These are phyloP conservation scores for Propithecus coquereli DNA, from an alignment of 2,113 vertebrate species.

Conservation along the genomic window DNA sequence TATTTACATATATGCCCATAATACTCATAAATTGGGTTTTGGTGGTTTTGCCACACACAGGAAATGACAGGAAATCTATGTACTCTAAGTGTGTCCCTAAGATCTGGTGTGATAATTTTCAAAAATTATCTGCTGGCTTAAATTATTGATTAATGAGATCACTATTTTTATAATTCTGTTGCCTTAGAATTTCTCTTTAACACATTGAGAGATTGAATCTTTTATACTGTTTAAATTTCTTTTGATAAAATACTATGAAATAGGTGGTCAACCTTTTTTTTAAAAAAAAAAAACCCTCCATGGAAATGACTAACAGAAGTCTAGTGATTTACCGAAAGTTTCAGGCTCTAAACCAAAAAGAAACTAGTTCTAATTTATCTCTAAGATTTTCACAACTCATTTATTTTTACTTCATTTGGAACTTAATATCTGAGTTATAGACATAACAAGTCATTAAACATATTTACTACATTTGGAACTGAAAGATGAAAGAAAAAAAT, in stretches of 20 bases:
- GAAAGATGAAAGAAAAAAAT: background rate
- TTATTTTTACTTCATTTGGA: background rate
- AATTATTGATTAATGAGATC: background rate
- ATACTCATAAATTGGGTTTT: background rate
- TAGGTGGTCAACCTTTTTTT: background rate
- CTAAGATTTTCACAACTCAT: background rate
- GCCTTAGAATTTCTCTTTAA: slow-evolving; percentile 33
- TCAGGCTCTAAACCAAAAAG: background rate
- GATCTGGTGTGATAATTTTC: slow-evolving; percentile 27
- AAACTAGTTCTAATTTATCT: background rate
- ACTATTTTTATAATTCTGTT: slow-evolving; percentile 18
- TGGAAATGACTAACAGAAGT: background rate
- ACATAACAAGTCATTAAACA: background rate
- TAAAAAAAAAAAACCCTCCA: background rate
- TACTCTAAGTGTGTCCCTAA: background rate
- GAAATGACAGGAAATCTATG: slow-evolving; percentile 38
- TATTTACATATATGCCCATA: background rate
- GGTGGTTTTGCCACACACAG: slow-evolving; percentile 7
- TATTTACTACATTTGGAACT: background rate
- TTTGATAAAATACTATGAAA: background rate
- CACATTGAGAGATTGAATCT: background rate
- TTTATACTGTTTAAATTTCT: slow-evolving; percentile 6
- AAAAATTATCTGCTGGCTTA: background rate
- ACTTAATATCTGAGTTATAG: background rate
- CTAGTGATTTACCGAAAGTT: background rate